Evolutionary conservation across 2,888 invertebrate species (phyloP), one percentile per base, ranked within the genome.

Genomic region (Helicoverpa assulta): DNA sequence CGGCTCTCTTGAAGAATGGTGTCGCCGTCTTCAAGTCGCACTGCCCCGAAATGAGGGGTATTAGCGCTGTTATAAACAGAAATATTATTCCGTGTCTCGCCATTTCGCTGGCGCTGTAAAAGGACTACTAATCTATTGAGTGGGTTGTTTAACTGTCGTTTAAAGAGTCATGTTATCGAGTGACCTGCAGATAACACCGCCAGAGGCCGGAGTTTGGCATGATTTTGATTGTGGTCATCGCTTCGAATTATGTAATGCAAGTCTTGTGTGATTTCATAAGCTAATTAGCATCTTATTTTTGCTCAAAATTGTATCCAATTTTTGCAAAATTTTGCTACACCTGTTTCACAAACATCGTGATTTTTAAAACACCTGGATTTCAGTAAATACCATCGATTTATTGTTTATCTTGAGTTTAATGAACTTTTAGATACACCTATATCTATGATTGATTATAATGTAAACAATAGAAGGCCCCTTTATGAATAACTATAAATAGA

Each of bases 11-110:
- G 70, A 91, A 87, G 8, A 67, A 74, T 0, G 76, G 73, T 1
- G 72, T 71, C 0, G 90, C 89, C 1, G 47, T 86, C 19, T 84
- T 67, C 2, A 76, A 62, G 14, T 84, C 86, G 60, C 92, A 92
- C 76, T 91, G 90, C 8, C 85, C 80, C 14, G 81, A 74, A 62
- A 83, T 85, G 40, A 85, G 68, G 5, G 86, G 73, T 14, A 53
- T 73, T 12, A 84, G 14, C 21, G 82, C 59, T 4, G 71, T 85
- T 80, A 84, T 80, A 79, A 73, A 62, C 80, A 68, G 78, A 75
- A 78, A 77, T 88, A 77, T 58, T 80, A 18, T 67, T 47, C 59
- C 80, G 84, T 81, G 81, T 67, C 69, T 77, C 86, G 63, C 83
- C 90, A 90, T 90, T 80, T 81, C 83, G 84, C 82, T 64, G 73